Percentiles rank a stretch among this genome's conserved stretches.
phyloP scores from a whole-genome alignment of 2,888 invertebrate species.

The Epirrhoe alternata region DNA sequence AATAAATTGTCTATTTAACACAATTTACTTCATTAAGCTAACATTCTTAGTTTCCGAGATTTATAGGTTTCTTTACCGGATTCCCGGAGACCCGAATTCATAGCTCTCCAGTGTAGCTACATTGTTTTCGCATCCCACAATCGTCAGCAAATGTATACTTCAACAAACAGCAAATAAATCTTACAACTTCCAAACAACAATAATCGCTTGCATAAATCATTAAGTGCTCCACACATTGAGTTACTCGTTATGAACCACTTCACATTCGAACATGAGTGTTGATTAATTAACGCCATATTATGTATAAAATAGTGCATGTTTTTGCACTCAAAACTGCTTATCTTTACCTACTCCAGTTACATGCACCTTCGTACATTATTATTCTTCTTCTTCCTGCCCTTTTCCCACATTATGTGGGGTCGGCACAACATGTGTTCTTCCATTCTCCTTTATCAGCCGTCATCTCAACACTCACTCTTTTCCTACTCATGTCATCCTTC shows the following conservation, averaged over 20 bases:
- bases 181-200: conserved; percentile 2
- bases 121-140: not conserved
- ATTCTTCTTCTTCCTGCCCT: no score
- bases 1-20: no score
- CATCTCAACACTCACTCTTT: no score
- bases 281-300: conserved; percentile 44
- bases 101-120: not conserved
- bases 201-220: conserved; percentile 9
- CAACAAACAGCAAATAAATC: conserved; percentile 9
- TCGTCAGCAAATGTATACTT: not conserved
- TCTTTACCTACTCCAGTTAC: not conserved
- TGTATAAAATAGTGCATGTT: not conserved
- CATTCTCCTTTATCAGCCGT: no score
- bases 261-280: conserved; percentile 8
- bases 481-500: no score
- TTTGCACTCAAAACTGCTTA: not conserved
- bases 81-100: no score
- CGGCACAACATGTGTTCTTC: no score
- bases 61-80: no score
- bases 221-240: conserved; percentile 6
- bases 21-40: no score
- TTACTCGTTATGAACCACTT: conserved; percentile 8
- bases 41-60: no score
- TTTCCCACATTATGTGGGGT: no score
- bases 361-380: no score